phyloP scores from a whole-genome alignment of 2,113 vertebrate species.

The Lethenteron reissneri region DNA sequence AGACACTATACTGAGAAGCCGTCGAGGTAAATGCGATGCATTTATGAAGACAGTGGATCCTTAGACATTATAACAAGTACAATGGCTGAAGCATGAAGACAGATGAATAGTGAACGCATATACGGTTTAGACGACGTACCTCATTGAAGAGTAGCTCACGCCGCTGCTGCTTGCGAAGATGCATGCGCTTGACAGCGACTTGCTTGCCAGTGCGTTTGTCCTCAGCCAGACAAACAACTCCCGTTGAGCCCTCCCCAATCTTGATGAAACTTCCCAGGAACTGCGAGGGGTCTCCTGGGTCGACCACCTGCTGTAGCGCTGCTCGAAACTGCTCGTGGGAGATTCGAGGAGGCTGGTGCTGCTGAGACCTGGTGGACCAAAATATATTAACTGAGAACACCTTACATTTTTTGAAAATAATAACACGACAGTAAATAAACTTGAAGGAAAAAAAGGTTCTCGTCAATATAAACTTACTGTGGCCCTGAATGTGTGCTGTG shows the following conservation, averaged over 20 bases:
- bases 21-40: too few relatives aligned
- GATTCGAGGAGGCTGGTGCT: conserved; percentile 60
- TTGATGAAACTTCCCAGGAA: conserved; percentile 82
- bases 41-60: too few relatives aligned
- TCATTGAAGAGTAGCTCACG: conserved; percentile 91
- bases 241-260: conserved; percentile 87
- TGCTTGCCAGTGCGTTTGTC: conserved; percentile 81
- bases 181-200: conserved; percentile 98
- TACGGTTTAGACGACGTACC: conserved; percentile 21
- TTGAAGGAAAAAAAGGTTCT: too few relatives aligned
- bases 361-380: conserved; percentile 27
- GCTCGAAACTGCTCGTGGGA: conserved; percentile 94
- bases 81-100: too few relatives aligned
- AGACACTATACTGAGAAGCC: too few relatives aligned
- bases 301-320: conserved; percentile 86
- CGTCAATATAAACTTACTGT: too few relatives aligned
- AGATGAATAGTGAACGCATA: too few relatives aligned
- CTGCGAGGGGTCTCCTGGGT: conserved; percentile 67
- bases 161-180: conserved; percentile 78
- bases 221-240: conserved; percentile 73
- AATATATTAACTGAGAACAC: not conserved
- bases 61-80: too few relatives aligned
- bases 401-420: too few relatives aligned
- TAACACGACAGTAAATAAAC: too few relatives aligned
- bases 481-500: too few relatives aligned